Conservation (phyloP, 2,888 invertebrate genomes). For the Ephialtes manifestator region DNA sequence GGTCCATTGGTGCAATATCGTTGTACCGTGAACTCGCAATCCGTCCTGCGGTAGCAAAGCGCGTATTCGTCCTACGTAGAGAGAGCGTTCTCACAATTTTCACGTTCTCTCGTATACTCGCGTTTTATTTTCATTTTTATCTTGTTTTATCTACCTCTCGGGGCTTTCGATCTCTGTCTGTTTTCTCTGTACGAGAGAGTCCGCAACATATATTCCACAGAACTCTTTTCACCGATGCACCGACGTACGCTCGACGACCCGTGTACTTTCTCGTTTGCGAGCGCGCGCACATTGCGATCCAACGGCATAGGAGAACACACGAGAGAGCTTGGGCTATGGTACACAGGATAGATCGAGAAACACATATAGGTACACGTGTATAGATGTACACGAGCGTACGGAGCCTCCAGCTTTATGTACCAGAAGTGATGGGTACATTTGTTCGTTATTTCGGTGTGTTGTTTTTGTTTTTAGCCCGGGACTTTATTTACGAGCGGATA, state of each 20-base stretch:
- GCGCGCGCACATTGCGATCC: constrained; percentile 29
- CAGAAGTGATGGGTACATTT: constrained; percentile 85
- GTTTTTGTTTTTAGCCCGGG: constrained; percentile 82
- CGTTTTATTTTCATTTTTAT: constrained; percentile 53
- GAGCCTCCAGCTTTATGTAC: constrained; percentile 82
- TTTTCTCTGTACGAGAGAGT: constrained; percentile 36
- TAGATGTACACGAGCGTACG: neutral
- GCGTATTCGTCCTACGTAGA: constrained; percentile 24
- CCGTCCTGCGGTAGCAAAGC: constrained; percentile 20
- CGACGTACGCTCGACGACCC: constrained; percentile 37
- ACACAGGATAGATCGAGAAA: constrained; percentile 37
- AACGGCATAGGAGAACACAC: constrained; percentile 5
- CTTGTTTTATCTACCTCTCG: constrained; percentile 15
- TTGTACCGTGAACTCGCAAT: constrained; percentile 45
- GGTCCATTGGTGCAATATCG: constrained; percentile 17
- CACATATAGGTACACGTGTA: constrained; percentile 17
- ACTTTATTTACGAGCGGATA: constrained; percentile 85
- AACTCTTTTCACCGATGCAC: constrained; percentile 56
- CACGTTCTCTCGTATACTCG: constrained; percentile 20
- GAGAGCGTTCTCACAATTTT: constrained; percentile 44
- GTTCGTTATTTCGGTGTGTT: constrained; percentile 83
- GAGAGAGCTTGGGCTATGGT: constrained; percentile 32
- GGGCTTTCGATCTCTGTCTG: constrained; percentile 30
- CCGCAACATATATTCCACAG: neutral
- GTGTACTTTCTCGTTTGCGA: constrained; percentile 43